Evolutionary conservation across 2,888 invertebrate species (phyloP).

Genomic region (Pherbina coryleti): DNA sequence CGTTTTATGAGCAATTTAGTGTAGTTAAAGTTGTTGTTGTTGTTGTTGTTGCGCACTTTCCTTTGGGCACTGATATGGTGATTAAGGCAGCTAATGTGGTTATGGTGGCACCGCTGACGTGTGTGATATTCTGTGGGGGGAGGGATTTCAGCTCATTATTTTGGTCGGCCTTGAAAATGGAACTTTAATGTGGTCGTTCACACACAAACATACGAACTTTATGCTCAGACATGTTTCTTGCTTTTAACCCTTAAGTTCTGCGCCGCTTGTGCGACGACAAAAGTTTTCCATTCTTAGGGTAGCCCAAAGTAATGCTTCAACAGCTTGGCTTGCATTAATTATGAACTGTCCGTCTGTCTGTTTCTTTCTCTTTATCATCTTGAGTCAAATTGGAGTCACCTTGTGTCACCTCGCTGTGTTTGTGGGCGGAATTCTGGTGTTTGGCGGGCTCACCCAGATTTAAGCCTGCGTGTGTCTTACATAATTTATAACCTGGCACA

Average conservation of each 20-base stretch:
- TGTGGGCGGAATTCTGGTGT: not conserved
- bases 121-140: not conserved
- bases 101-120: constrained; percentile 2
- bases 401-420: too few species aligned
- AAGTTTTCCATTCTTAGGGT: constrained; percentile 35
- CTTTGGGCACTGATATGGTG: constrained; percentile 27
- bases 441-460: constrained; percentile 10
- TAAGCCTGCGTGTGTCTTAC: constrained; percentile 23
- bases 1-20: constrained; percentile 52
- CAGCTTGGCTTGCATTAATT: constrained; percentile 63
- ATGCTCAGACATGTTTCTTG: not conserved
- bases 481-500: constrained; percentile 41
- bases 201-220: not conserved
- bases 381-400: too few species aligned
- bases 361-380: constrained; percentile 10
- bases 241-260: not conserved
- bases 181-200: constrained; percentile 28
- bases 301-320: not conserved
- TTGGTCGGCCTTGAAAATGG: constrained; percentile 11
- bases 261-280: not conserved
- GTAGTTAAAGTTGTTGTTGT: not conserved
- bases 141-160: not conserved
- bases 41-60: not conserved
- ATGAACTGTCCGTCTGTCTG: constrained; percentile 58
- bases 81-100: constrained; percentile 39